Evolutionary conservation across 2,113 vertebrate species (phyloP), one percentile per base, ranked within the genome.

Genomic region (Antechinus stuartii): DNA sequence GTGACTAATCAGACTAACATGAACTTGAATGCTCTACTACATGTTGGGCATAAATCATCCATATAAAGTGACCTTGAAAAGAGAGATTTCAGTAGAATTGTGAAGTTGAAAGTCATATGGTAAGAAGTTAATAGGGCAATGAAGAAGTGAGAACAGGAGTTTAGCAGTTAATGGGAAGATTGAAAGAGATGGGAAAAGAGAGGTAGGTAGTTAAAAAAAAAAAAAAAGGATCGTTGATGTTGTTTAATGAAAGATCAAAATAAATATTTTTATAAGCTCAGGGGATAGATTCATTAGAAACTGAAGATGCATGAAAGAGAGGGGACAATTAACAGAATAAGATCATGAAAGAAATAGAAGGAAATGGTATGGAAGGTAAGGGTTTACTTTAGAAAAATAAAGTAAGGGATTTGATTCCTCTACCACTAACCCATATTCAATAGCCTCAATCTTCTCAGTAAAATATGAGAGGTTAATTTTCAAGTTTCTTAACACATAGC

Each of bases 101-200:
- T 89, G 23, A 22, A 42, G 42, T 49, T 6, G 92, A 93, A 42
- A 93, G 91, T 42, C 47, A 90, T 35, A 56, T 52, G 54, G 56
- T 3, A 4, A 54, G n/a, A n/a, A 5, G 42, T n/a, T 94, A 30
- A 93, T 92, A 96, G 92, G 11, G 89, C 26, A 50, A 50, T 46
- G 24, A 50, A 91, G 76, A 92, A 93, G 93, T 96, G 4, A 76
- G 35, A 76, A 35, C 35, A 76, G 35, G 30, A n/a, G 35, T 76
- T 76, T n/a, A 42, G 68, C 35, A n/a, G n/a, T 76, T 76, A n/a
- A n/a, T n/a, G 68, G 68, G 68, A 76, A n/a, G 35, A 50, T 50
- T 50, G 50, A 50, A 50, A 9, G 50, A 50, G 50, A n/a, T n/a
- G 68, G 68, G 35, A n/a, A n/a, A 14, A 76, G 16, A 42, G 35